Percentiles rank a stretch among this genome's conserved stretches.
These are phyloP conservation scores for Thripadectes ignobilis DNA, from an alignment of 2,797 vertebrate species.

Conservation along the genomic window DNA sequence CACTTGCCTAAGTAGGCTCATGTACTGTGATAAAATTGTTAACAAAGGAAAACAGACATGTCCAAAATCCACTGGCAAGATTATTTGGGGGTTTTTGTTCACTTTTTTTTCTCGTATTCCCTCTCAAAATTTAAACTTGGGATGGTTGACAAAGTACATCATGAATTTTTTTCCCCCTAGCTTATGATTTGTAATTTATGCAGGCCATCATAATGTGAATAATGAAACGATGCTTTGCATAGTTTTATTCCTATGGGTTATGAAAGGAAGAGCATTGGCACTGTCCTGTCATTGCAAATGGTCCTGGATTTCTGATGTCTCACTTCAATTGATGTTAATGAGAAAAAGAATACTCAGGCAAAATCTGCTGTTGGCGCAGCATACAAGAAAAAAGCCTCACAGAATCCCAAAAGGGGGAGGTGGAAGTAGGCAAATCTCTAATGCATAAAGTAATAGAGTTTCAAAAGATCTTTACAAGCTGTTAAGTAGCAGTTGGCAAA, in stretches of 20 bases:
- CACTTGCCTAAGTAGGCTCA: background rate
- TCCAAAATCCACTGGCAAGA: background rate
- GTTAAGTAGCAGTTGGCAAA: slow-evolving; percentile 25
- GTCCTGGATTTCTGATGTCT: slow-evolving; percentile 63
- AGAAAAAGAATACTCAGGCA: slow-evolving; percentile 52
- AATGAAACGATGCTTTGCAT: slow-evolving; percentile 53
- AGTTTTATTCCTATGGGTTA: slow-evolving; percentile 62
- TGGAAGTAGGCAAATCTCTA: slow-evolving; percentile 43
- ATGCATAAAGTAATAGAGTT: slow-evolving; percentile 51
- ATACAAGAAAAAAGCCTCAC: slow-evolving; percentile 37
- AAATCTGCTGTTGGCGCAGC: slow-evolving; percentile 58
- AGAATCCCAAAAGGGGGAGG: slow-evolving; percentile 45
- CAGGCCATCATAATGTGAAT: slow-evolving; percentile 54
- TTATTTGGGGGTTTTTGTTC: background rate
- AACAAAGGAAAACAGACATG: background rate
- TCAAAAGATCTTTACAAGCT: slow-evolving; percentile 59
- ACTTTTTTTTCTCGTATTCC: background rate
- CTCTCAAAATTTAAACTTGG: slow-evolving; percentile 6
- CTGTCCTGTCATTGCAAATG: slow-evolving; percentile 64
- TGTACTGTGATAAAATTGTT: background rate
- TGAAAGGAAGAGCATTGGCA: slow-evolving; percentile 53
- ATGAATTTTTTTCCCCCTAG: background rate
- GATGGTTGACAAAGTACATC: background rate
- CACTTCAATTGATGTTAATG: slow-evolving; percentile 64
- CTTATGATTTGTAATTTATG: slow-evolving; percentile 41